Percentiles rank a stretch among this genome's conserved stretches.
These are phyloP conservation scores for Aleiodes leptofemur DNA, from an alignment of 2,888 invertebrate species.

Conservation along the genomic window DNA sequence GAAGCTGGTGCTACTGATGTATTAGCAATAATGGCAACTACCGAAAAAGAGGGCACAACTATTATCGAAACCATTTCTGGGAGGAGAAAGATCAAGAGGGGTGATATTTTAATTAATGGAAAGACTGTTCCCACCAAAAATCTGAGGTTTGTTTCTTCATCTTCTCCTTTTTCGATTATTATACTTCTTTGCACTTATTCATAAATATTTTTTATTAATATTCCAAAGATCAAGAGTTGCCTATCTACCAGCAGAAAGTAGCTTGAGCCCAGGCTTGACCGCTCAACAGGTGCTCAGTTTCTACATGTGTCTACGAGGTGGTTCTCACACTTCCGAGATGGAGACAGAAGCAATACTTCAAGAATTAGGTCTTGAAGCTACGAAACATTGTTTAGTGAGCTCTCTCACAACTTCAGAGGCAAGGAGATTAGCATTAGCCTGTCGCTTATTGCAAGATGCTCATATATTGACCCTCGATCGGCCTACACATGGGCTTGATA, in stretches of 20 bases:
- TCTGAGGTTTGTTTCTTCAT: constrained; percentile 74
- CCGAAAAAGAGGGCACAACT: constrained; percentile 90
- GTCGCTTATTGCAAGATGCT: constrained; percentile 90
- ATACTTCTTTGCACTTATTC: background rate
- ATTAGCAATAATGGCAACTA: constrained; percentile 92
- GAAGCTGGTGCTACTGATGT: constrained; percentile 95
- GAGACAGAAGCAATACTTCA: constrained; percentile 90
- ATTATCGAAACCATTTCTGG: constrained; percentile 92
- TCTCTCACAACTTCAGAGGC: constrained; percentile 92
- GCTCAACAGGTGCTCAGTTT: constrained; percentile 93
- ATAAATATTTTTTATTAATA: constrained; percentile 12
- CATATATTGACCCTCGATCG: constrained; percentile 92
- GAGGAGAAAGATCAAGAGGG: constrained; percentile 79
- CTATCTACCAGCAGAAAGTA: constrained; percentile 85
- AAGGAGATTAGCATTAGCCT: constrained; percentile 91
- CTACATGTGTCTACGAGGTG: constrained; percentile 85
- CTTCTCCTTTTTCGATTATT: constrained; percentile 1
- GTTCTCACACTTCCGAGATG: constrained; percentile 79
- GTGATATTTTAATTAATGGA: constrained; percentile 92
- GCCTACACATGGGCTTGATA: constrained; percentile 92
- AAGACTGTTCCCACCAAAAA: constrained; percentile 85
- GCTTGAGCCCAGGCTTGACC: constrained; percentile 90
- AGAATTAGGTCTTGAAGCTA: constrained; percentile 93
- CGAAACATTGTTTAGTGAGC: constrained; percentile 89
- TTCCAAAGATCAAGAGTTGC: constrained; percentile 81